phyloP scores from a whole-genome alignment of 2,888 invertebrate genomes.

The Lepidochrysops patricia region DNA sequence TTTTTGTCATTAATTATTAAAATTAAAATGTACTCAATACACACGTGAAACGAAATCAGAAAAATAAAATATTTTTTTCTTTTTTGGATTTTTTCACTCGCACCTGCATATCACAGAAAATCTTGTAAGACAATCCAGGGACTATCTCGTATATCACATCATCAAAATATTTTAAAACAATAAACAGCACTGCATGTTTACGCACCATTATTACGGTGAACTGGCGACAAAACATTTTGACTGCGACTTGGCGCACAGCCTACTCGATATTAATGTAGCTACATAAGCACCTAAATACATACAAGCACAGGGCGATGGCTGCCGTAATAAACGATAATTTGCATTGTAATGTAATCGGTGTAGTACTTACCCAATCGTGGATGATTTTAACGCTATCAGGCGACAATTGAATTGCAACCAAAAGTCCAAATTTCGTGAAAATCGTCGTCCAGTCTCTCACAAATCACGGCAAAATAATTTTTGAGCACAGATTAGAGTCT shows the following conservation, averaged over 20 bases:
- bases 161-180: background rate
- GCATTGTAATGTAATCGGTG: constrained; percentile 71
- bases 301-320: constrained; percentile 44
- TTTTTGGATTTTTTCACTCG: background rate
- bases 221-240: constrained; percentile 22
- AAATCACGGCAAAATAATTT: constrained; percentile 43
- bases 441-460: constrained; percentile 53
- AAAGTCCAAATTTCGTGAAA: constrained; percentile 51
- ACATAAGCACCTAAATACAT: constrained; percentile 29
- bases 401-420: constrained; percentile 43
- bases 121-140: background rate
- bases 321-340: constrained; percentile 54
- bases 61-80: background rate
- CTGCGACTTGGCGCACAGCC: constrained; percentile 26
- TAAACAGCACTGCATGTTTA: background rate
- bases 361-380: constrained; percentile 71
- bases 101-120: background rate
- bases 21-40: no score
- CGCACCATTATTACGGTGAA: constrained; percentile 1
- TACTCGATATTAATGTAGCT: constrained; percentile 28
- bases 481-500: constrained; percentile 56
- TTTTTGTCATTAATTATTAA: no score
- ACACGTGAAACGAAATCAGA: no score
- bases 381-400: constrained; percentile 66
- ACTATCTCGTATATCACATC: background rate